phyloP scores from a whole-genome alignment of 2,888 invertebrate species.

The Hirtodrosophila cameraria region DNA sequence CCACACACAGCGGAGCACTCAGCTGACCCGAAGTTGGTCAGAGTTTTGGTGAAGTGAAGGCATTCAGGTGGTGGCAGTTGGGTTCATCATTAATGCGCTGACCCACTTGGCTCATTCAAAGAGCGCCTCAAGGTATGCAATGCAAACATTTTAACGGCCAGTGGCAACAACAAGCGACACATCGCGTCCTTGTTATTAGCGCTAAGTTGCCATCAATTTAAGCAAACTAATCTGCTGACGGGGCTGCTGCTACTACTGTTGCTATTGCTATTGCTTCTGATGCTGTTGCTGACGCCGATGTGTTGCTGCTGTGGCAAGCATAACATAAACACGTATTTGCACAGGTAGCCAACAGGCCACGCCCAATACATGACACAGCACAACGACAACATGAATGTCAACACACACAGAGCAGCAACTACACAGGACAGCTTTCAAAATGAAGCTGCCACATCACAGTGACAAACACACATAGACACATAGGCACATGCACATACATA shows the following conservation, averaged over 20 bases:
- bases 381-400: conserved; percentile 71
- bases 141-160: conserved; percentile 27
- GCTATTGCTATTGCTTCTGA: conserved; percentile 22
- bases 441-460: conserved; percentile 55
- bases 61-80: not conserved
- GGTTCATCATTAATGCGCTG: conserved; percentile 39
- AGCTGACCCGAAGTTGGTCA: not conserved
- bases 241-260: conserved; percentile 16
- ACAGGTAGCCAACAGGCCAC: conserved; percentile 57
- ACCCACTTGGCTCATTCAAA: conserved; percentile 31
- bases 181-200: conserved; percentile 63
- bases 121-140: conserved; percentile 55
- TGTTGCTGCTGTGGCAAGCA: conserved; percentile 47
- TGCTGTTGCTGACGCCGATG: conserved; percentile 16
- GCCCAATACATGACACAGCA: conserved; percentile 50
- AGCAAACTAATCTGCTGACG: conserved; percentile 76
- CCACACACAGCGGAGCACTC: conserved; percentile 11
- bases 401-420: conserved; percentile 43
- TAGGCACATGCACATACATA: not conserved
- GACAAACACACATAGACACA: conserved; percentile 11
- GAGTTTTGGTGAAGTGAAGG: not conserved
- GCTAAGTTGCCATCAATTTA: conserved; percentile 79
- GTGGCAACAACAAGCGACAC: conserved; percentile 35
- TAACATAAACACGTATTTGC: conserved; percentile 74
- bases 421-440: conserved; percentile 47